Percentiles rank a stretch among this genome's conserved stretches.
phyloP scores from a whole-genome alignment of 2,888 invertebrate species.

The Aethes cnicana region DNA sequence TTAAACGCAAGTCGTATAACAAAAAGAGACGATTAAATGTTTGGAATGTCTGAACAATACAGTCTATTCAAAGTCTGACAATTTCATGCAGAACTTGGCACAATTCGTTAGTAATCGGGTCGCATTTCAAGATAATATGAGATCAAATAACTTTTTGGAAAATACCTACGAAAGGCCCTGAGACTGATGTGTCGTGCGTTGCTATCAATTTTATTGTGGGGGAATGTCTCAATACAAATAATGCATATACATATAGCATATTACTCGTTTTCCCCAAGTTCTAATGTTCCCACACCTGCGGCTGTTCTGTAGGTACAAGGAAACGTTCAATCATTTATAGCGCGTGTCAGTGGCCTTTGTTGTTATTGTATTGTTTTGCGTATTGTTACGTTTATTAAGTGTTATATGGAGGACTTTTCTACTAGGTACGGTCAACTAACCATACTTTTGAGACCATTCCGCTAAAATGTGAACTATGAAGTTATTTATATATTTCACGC shows the following conservation, averaged over 20 bases:
- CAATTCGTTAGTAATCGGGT: background rate
- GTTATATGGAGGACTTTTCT: too few relatives aligned
- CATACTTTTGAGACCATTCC: too few relatives aligned
- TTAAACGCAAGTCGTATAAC: too few relatives aligned
- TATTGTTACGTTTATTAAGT: too few relatives aligned
- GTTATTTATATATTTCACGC: too few relatives aligned
- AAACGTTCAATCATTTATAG: constrained; percentile 29
- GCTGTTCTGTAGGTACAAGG: constrained; percentile 20
- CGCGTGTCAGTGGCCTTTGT: constrained; percentile 26
- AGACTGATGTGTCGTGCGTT: background rate
- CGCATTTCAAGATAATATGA: background rate
- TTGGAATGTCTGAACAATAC: too few relatives aligned
- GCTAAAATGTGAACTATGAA: too few relatives aligned
- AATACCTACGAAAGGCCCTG: background rate
- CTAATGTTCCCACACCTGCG: constrained; percentile 28
- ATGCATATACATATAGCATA: constrained; percentile 27
- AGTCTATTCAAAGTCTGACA: too few relatives aligned
- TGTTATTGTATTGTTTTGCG: constrained; percentile 13
- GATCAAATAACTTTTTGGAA: background rate
- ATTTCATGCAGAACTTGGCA: too few relatives aligned
- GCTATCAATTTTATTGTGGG: constrained; percentile 4
- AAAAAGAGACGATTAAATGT: too few relatives aligned
- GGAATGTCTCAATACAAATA: constrained; percentile 21
- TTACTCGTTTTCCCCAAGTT: constrained; percentile 26
- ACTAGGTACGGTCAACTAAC: too few relatives aligned